Conservation (phyloP, 2,888 invertebrate species). For the Synanthedon andrenaeformis region DNA sequence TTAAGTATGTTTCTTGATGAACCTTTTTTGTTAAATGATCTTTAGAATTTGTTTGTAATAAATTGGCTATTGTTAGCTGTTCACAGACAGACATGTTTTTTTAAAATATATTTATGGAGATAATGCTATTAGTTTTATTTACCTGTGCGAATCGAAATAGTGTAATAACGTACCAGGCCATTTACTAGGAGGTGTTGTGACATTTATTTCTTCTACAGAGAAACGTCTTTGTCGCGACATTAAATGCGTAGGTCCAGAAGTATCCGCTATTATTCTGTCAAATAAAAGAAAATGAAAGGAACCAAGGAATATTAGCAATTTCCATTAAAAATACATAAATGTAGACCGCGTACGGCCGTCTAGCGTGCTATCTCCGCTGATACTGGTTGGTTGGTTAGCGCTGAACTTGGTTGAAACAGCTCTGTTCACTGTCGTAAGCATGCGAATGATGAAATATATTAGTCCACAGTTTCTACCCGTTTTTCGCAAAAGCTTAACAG, state of each 20-base stretch:
- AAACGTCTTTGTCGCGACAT: conserved; percentile 79
- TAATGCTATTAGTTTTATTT: too few relatives aligned
- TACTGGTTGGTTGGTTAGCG: background rate
- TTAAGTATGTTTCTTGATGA: too few relatives aligned
- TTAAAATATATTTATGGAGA: too few relatives aligned
- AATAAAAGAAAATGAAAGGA: conserved; percentile 7
- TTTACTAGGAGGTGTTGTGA: conserved; percentile 87
- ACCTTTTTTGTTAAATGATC: too few relatives aligned
- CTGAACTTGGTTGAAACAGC: too few relatives aligned
- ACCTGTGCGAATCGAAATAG: too few relatives aligned
- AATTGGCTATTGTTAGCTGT: too few relatives aligned
- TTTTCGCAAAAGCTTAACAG: background rate
- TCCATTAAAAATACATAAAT: background rate
- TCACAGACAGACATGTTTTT: too few relatives aligned
- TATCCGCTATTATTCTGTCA: conserved; percentile 53
- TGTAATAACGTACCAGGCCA: conserved; percentile 78
- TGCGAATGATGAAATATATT: background rate
- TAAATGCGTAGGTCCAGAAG: conserved; percentile 70
- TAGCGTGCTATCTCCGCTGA: too few relatives aligned
- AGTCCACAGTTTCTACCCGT: background rate
- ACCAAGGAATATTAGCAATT: background rate
- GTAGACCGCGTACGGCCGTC: too few relatives aligned
- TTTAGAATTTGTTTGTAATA: too few relatives aligned
- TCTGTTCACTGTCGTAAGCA: background rate
- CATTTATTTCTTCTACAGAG: conserved; percentile 82